A percentile compares a stretch with the other conserved stretches of the same genome.
These are phyloP conservation scores for Sorex maritimensis DNA, from an alignment of 2,797 vertebrate genomes.

Conservation along the genomic window DNA sequence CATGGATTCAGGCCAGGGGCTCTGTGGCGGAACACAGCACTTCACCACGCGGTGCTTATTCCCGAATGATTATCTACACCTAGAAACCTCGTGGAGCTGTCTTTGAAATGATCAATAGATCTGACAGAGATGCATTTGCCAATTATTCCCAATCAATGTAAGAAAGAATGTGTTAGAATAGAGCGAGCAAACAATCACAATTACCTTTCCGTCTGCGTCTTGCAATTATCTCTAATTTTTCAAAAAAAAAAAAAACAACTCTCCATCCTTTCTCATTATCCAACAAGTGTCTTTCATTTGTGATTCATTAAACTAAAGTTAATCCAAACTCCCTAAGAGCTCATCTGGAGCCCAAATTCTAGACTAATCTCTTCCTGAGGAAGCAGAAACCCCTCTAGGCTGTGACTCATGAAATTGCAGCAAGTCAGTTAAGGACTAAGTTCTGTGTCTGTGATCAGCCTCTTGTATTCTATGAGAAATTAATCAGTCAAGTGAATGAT, in stretches of 20 bases:
- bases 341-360: background rate
- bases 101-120: conserved; percentile 76
- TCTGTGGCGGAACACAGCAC: background rate
- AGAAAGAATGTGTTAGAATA: conserved; percentile 36
- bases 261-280: background rate
- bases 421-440: background rate
- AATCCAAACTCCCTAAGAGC: background rate
- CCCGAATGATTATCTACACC: background rate
- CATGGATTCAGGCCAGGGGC: background rate
- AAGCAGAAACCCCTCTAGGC: background rate
- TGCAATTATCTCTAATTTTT: conserved; percentile 16
- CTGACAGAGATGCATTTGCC: conserved; percentile 69
- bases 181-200: conserved; percentile 46
- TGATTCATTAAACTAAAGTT: background rate
- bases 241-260: conserved; percentile 35
- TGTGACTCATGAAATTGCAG: background rate
- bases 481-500: background rate
- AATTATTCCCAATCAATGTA: conserved; percentile 72
- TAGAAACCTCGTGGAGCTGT: conserved; percentile 33
- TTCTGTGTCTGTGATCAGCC: background rate
- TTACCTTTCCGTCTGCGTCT: background rate
- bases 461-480: conserved; percentile 20
- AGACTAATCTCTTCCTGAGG: background rate
- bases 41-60: background rate
- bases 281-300: background rate